These are phyloP conservation scores for Bradypodion pumilum DNA, from an alignment of 2,797 vertebrate species.

Conservation along the genomic window DNA sequence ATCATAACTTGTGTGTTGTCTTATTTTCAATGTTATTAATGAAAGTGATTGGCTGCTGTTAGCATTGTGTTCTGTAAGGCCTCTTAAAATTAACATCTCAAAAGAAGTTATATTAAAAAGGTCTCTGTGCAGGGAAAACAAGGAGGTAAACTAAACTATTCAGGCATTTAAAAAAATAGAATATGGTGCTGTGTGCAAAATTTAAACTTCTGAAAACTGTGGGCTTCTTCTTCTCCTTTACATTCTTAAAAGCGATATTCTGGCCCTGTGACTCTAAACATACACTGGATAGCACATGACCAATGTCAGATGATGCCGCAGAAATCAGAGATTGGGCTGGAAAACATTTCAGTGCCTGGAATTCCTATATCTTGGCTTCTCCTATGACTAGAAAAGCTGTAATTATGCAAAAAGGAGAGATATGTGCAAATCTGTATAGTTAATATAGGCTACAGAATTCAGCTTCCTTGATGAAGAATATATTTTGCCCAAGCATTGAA, in stretches of 20 bases:
- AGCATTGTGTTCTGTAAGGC: too few species aligned
- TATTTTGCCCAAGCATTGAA: background rate
- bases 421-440: too few species aligned
- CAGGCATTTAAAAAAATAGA: too few species aligned
- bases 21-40: too few species aligned
- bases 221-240: background rate
- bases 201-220: background rate
- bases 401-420: background rate
- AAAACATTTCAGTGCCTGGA: too few species aligned
- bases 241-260: background rate
- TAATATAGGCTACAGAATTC: too few species aligned
- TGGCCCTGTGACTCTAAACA: background rate
- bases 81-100: too few species aligned
- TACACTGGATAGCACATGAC: background rate
- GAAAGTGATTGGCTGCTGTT: too few species aligned
- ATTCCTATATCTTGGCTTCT: background rate
- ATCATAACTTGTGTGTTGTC: too few species aligned
- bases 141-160: too few species aligned
- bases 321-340: background rate
- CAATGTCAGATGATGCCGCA: background rate
- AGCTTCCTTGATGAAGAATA: background rate
- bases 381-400: background rate
- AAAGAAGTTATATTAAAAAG: too few species aligned
- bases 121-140: background rate
- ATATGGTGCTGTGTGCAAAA: background rate